A percentile compares a stretch with the other conserved stretches of the same genome.
phyloP scores from a whole-genome alignment of 2,113 vertebrate species.

The Camarhynchus parvulus region DNA sequence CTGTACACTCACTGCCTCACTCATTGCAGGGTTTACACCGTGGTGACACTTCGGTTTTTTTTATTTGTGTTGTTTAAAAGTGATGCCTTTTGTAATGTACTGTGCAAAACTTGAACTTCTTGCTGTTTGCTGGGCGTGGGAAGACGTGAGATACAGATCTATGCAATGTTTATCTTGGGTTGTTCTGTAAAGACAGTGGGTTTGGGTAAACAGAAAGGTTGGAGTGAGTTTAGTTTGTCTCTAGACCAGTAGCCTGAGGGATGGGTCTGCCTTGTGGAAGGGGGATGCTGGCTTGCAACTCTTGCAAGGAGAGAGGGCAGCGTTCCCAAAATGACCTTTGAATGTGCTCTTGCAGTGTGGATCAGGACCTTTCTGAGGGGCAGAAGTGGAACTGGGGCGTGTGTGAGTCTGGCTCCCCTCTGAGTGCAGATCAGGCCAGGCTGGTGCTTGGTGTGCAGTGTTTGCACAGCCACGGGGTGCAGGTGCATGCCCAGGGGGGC shows the following conservation, averaged over 20 bases:
- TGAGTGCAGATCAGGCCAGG: neutral
- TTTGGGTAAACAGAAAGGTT: neutral
- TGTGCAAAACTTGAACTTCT: conserved; percentile 24
- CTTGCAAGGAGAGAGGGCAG: neutral
- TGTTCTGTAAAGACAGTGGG: neutral
- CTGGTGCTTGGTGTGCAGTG: neutral
- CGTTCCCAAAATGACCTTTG: neutral
- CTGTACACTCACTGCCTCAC: neutral
- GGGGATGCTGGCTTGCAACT: neutral
- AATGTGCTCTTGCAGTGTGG: neutral
- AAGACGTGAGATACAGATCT: neutral
- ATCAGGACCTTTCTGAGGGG: neutral
- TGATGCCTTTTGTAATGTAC: conserved; percentile 13
- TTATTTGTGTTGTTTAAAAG: neutral
- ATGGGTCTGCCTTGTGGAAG: neutral
- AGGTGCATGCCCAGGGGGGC: neutral
- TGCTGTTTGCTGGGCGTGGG: neutral
- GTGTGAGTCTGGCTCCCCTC: neutral
- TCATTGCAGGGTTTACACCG: neutral
- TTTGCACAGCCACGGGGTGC: neutral
- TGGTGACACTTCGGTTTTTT: neutral
- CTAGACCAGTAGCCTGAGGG: neutral
- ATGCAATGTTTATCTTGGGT: conserved; percentile 31
- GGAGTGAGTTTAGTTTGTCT: neutral
- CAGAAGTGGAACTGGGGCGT: neutral